Evolutionary conservation across 2,797 vertebrate species (phyloP).

Genomic region (Emys orbicularis): DNA sequence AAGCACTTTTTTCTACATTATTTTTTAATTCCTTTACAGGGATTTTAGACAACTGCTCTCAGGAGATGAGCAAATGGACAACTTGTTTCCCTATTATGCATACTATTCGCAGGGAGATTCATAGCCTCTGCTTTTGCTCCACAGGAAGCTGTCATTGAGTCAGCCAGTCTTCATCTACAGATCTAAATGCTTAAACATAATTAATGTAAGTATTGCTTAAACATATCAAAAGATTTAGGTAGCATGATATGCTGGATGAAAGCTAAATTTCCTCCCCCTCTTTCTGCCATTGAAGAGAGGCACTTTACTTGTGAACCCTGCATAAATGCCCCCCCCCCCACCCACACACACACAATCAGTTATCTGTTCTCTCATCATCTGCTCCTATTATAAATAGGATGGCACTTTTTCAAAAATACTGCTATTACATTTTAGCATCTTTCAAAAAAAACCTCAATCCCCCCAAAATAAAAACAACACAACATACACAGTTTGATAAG

Average conservation of each 20-base stretch:
- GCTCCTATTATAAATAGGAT: not conserved
- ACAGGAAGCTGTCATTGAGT: not conserved
- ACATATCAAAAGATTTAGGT: not conserved
- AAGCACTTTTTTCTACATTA: not conserved
- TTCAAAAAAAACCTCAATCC: not conserved
- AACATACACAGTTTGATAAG: not conserved
- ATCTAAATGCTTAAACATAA: not conserved
- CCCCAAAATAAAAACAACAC: not conserved
- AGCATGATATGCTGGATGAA: not conserved
- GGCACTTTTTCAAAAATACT: not conserved
- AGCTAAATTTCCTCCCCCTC: fast-evolving
- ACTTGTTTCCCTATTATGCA: not conserved
- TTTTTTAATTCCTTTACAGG: not conserved
- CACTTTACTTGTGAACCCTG: not conserved
- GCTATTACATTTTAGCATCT: not conserved
- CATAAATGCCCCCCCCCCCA: not conserved
- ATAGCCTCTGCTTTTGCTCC: not conserved
- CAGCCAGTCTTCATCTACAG: not conserved
- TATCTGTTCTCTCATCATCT: not conserved
- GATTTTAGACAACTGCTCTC: not conserved
- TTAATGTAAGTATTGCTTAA: not conserved
- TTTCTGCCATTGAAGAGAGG: not conserved
- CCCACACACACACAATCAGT: too few relatives aligned
- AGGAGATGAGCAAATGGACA: not conserved
- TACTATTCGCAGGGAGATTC: not conserved